Evolutionary conservation across 2,888 invertebrate genomes (phyloP), one percentile per base, ranked within the genome.

Genomic region (Drosophila rubida): DNA sequence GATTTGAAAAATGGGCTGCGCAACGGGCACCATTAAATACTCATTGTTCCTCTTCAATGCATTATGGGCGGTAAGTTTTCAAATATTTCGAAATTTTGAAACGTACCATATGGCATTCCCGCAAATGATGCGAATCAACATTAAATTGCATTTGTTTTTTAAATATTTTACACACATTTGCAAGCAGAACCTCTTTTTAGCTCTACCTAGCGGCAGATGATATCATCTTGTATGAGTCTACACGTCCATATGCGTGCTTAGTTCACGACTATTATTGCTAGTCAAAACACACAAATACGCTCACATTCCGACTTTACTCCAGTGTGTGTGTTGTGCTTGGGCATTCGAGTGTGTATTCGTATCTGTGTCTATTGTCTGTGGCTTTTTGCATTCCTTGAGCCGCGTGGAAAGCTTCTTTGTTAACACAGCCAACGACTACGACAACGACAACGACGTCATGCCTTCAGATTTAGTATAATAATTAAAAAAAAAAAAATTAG

Each of bases 21-120:
- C 90, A 42, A 90, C 89, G 41, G 89, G 88, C 54, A 81, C 88
- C 45, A 80, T 90, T 14, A 90, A 90, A 66, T 90, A 83, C 60
- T 61, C 86, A 30, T 66, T 90, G 57, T 88, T 90, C 57, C 39
- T 90, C 8, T 89, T 88, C 65, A 90, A 90, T 73, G 79, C 87
- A 54, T 64, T 90, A 65, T 90, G 90, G 90, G 88, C 88, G 74
- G 90, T 90, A 89, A 89, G 90, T 90, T 64, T 27, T 19, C 9
- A 2, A 51, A 27, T 58, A 49, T 41, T 50, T 6, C 37, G 39
- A 48, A 22, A 30, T 39, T 22, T 13, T 27, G 58, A 74, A 53
- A 46, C 41, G 1, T 23, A 62, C 50, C 79, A 81, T 75, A 72
- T 81, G 78, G 71, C 37, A 27, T 13, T 13, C 7, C 4, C 4